Percentiles rank a stretch among this genome's conserved stretches.
phyloP scores from a whole-genome alignment of 2,888 invertebrate genomes.

The Campoletis raptor region DNA sequence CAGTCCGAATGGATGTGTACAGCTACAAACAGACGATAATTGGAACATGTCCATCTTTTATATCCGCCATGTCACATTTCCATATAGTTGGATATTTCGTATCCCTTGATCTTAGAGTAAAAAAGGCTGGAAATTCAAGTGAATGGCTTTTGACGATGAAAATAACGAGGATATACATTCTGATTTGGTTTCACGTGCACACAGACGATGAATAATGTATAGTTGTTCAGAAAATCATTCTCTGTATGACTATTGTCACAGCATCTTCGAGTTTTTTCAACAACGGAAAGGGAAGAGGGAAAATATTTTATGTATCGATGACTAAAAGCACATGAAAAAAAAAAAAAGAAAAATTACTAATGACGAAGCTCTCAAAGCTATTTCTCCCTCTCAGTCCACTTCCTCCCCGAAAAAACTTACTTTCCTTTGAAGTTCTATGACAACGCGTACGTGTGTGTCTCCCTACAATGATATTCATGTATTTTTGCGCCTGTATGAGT shows the following conservation, averaged over 20 bases:
- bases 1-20: not conserved
- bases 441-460: constrained; percentile 11
- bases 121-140: not conserved
- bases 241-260: constrained; percentile 24
- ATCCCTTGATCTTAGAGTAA: not conserved
- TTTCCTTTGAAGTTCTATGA: constrained; percentile 56
- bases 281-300: not conserved
- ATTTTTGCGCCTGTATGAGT: not conserved
- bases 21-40: not conserved
- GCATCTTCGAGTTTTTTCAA: constrained; percentile 27
- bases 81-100: not conserved
- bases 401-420: constrained; percentile 24
- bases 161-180: constrained; percentile 56
- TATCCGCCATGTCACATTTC: not conserved
- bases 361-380: constrained; percentile 39
- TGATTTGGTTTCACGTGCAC: constrained; percentile 16
- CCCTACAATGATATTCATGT: constrained; percentile 27
- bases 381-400: constrained; percentile 19
- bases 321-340: constrained; percentile 24
- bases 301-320: constrained; percentile 6
- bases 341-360: constrained; percentile 24
- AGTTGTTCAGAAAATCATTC: constrained; percentile 16
- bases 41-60: not conserved
- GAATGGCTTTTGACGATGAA: constrained; percentile 8
- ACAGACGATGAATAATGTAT: constrained; percentile 48